phyloP scores from a whole-genome alignment of 2,797 vertebrate species.

The Dermochelys coriacea region DNA sequence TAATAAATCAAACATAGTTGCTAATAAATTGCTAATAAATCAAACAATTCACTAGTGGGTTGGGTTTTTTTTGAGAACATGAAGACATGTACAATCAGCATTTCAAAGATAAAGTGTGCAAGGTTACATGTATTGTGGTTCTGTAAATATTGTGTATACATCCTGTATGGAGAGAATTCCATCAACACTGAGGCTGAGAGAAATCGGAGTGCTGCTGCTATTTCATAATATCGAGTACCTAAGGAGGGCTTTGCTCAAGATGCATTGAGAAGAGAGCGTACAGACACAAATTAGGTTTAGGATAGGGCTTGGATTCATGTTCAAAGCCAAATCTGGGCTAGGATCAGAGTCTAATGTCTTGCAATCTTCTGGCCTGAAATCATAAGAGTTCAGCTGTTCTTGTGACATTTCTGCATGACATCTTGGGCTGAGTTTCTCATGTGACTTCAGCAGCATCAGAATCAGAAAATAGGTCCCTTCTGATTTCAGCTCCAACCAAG shows the following conservation, averaged over 20 bases:
- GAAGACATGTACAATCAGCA: neutral
- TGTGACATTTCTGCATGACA: neutral
- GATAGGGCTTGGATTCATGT: neutral
- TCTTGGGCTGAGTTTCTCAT: neutral
- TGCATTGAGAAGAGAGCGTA: neutral
- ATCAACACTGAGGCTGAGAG: neutral
- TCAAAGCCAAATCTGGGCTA: neutral
- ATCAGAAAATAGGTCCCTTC: neutral
- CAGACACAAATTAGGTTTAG: neutral
- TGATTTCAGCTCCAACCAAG: neutral
- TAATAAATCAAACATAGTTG: constrained; percentile 44
- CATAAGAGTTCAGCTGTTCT: neutral
- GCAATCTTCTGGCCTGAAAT: neutral
- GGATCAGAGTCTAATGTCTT: neutral
- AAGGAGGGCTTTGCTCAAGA: neutral
- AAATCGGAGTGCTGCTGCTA: neutral
- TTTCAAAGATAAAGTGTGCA: neutral
- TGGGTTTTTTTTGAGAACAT: constrained; percentile 7
- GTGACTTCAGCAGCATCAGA: neutral
- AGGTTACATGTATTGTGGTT: neutral
- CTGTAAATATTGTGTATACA: neutral
- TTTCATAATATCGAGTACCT: neutral
- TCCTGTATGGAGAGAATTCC: neutral
- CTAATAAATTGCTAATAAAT: constrained; percentile 49
- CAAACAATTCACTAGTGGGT: neutral